A percentile compares a stretch with the other conserved stretches of the same genome.
Evolutionary conservation across 2,113 vertebrate genomes (phyloP).

Genomic region (Microtus pennsylvanicus): DNA sequence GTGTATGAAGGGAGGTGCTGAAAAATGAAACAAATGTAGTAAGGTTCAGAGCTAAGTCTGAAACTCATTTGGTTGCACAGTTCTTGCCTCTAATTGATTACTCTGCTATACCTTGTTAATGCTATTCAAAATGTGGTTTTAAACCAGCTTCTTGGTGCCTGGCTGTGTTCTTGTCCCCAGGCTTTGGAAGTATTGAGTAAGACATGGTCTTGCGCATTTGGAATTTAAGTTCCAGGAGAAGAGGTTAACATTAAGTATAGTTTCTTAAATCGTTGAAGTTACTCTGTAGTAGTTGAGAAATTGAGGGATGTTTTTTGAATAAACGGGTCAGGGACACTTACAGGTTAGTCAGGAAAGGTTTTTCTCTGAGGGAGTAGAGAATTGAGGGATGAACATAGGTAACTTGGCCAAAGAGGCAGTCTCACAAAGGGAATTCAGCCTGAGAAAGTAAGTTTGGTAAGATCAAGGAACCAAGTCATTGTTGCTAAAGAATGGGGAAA

Average conservation of each 20-base stretch:
- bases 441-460: neutral
- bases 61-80: neutral
- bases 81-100: neutral
- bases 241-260: neutral
- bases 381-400: neutral
- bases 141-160: neutral
- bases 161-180: neutral
- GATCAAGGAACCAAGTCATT: neutral
- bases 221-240: slow-evolving; percentile 9
- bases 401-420: neutral
- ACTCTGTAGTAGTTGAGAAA: neutral
- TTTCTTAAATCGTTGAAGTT: neutral
- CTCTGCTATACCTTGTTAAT: neutral
- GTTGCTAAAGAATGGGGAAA: neutral
- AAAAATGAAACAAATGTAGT: neutral
- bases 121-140: neutral
- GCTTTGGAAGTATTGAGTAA: neutral
- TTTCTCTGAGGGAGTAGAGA: slow-evolving; percentile 15
- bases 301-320: neutral
- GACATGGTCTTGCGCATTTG: neutral
- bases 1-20: neutral
- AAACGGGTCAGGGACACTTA: neutral
- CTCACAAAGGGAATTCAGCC: neutral
- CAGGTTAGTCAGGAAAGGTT: neutral
- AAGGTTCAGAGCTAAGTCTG: neutral